Base-by-base conservation (phyloP, 2,113 vertebrate species). In the Ploceus nigricollis region DNA sequence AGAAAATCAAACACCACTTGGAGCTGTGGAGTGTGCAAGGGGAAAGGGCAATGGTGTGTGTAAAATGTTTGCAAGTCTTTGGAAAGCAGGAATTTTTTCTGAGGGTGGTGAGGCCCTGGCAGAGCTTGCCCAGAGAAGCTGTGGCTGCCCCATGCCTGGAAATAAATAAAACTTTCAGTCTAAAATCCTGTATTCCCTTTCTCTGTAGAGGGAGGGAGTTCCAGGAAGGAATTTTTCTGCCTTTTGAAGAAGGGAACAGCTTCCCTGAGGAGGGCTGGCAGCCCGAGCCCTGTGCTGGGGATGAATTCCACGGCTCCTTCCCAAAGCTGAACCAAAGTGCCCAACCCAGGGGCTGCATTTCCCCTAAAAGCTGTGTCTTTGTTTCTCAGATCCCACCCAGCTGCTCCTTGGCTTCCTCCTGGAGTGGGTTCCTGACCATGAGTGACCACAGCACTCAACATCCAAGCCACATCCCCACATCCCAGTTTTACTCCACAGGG, bases 391-490 rank as follows among this genome's bases (percentile, higher is more conserved):
- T 3, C 44, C 19, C 39, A 23, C 0, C 22, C 45, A 4, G 61
- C 40, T 37, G 15, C 19, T 13, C 2, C 2, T 3, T 15, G 31
- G 10, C 22, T 61, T 42, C 33, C 50, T 40, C 16, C 75, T 68
- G 82, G 33, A 54, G 47, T 11, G 66, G 5, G 2, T 3, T 25
- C 33, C 63, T 15, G 48, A 2, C 48, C 17, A 0, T 3, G 11
- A 16, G 50, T 1, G 33, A 35, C 2, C 27, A 0, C 4, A 21
- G 22, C 10, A 0, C 7, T 22, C 44, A 3, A 2, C 53, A 24
- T 3, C 2, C 22, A 54, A 77, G 23, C 0, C 14, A 5, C 1
- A 0, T 13, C 16, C n/a, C 0, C 14, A 5, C 1, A 0, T 13
- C 16, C n/a, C 65, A 45, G 47, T 2, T 31, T 13, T 25, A 9